Conservation (phyloP, 1,140 invertebrate species). For the Papilio machaon region DNA sequence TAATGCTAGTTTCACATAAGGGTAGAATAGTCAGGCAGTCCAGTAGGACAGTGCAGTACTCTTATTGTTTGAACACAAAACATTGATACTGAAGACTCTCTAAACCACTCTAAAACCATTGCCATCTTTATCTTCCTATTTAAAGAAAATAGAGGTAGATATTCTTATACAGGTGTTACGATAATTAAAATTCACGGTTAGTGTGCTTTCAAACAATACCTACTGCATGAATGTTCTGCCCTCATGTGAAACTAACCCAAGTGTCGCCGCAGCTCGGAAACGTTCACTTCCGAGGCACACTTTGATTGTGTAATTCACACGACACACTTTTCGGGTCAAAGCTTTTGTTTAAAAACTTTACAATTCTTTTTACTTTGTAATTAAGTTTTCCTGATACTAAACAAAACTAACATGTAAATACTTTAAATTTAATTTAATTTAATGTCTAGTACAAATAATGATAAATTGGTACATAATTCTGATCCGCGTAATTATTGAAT, state of each 20-base stretch:
- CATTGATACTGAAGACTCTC: no score
- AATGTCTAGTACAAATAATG: no score
- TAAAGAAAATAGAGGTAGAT: background rate
- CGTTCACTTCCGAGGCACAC: conserved; percentile 63
- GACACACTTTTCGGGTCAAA: conserved; percentile 57
- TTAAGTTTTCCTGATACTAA: background rate
- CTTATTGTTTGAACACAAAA: no score
- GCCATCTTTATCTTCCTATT: background rate
- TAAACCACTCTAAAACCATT: background rate
- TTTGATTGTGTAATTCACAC: conserved; percentile 54
- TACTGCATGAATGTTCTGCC: background rate
- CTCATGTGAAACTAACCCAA: conserved; percentile 27
- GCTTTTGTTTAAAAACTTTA: conserved; percentile 46
- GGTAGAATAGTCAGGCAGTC: background rate
- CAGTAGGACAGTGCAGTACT: background rate
- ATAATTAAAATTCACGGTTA: background rate
- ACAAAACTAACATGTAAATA: no score
- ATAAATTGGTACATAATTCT: no score
- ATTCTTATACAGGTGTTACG: background rate
- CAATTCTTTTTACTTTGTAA: conserved; percentile 3
- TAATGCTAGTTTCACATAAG: background rate
- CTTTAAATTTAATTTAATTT: no score
- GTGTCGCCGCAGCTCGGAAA: conserved; percentile 59
- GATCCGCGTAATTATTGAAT: no score
- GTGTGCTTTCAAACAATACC: background rate